Conservation (phyloP, 2,888 invertebrate genomes). For the Pecten maximus region DNA sequence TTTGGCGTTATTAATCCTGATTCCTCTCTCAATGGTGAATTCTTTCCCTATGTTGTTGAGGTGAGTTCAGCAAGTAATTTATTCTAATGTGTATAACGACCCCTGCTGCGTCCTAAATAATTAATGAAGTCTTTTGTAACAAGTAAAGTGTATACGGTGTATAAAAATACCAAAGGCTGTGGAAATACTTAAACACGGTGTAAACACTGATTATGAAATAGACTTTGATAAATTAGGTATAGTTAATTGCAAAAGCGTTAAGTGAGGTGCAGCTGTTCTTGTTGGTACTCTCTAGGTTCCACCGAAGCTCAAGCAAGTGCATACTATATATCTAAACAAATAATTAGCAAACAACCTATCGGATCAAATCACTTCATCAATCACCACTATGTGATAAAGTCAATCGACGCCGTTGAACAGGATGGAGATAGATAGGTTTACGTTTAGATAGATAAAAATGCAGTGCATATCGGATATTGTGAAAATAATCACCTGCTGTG, state of each 20-base stretch:
- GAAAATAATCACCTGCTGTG: too few species aligned
- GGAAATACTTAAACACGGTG: background rate
- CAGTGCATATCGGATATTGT: too few species aligned
- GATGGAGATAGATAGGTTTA: too few species aligned
- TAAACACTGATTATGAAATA: slow-evolving; percentile 5
- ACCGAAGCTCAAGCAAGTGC: background rate
- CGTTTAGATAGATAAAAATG: too few species aligned
- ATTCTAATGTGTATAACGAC: background rate
- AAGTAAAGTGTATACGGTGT: background rate
- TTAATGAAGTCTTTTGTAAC: background rate
- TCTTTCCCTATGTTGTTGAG: background rate
- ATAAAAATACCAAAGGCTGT: background rate
- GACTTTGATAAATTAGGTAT: background rate
- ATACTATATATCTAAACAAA: background rate
- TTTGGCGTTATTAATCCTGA: background rate
- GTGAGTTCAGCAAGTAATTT: background rate
- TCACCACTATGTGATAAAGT: background rate
- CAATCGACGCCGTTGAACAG: too few species aligned
- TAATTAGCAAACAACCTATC: background rate
- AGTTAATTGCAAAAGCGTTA: background rate
- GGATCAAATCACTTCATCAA: background rate
- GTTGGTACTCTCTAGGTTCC: background rate
- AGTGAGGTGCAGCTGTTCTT: background rate
- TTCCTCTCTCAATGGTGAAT: background rate
- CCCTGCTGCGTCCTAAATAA: background rate